Evolutionary conservation across 2,113 vertebrate species (phyloP).

Genomic region (Grallaria varia): DNA sequence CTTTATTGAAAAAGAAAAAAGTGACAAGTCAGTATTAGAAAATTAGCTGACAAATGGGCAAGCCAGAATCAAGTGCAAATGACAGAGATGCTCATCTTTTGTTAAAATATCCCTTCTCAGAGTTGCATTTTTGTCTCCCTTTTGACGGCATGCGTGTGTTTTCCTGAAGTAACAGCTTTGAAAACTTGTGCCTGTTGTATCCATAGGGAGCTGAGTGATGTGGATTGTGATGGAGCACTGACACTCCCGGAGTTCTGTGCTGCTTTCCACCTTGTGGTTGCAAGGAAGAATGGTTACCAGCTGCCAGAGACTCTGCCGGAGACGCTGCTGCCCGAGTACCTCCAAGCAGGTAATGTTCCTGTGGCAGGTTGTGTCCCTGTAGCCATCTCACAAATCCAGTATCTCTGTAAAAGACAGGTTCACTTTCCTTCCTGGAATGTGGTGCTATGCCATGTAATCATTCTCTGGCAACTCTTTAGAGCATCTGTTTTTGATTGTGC

Average conservation of each 20-base stretch:
- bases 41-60: neutral
- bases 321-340: slow-evolving; percentile 78
- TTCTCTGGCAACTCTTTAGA: neutral
- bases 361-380: rapidly evolving
- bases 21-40: neutral
- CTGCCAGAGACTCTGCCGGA: slow-evolving; percentile 87
- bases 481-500: neutral
- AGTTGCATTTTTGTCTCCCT: neutral
- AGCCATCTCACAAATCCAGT: neutral
- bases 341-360: slow-evolving; percentile 70
- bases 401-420: rapidly evolving
- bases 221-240: slow-evolving; percentile 90
- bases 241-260: slow-evolving; percentile 90
- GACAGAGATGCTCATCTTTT: neutral
- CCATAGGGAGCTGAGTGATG: slow-evolving; percentile 91
- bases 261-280: slow-evolving; percentile 95
- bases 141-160: rapidly evolving
- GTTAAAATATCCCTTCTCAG: neutral
- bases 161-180: neutral
- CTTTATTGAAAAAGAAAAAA: neutral
- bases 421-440: neutral
- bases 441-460: rapidly evolving
- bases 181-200: neutral
- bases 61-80: neutral
- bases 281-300: slow-evolving; percentile 91